Conservation (phyloP, 2,797 vertebrate genomes). For the Cetoscarus ocellatus region DNA sequence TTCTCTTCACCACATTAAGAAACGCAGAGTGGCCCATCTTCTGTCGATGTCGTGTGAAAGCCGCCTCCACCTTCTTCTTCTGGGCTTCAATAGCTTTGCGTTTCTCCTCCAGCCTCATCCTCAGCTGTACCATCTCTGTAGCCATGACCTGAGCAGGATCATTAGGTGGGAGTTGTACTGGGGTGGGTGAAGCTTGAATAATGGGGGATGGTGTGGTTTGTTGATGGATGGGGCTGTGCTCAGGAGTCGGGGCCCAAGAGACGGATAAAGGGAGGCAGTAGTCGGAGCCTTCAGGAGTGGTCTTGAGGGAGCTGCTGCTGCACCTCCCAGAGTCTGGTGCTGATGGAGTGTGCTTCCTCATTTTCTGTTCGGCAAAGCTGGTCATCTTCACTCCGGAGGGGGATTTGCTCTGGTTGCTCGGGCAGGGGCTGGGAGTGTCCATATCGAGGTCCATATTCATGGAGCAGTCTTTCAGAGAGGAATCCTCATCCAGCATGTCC, state of each 20-base stretch:
- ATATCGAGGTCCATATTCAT: constrained; percentile 95
- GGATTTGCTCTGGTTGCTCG: constrained; percentile 88
- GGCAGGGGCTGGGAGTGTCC: constrained; percentile 92
- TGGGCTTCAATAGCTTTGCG: constrained; percentile 97
- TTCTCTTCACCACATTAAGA: constrained; percentile 95
- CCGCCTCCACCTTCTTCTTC: constrained; percentile 98
- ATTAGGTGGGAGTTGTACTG: constrained; percentile 78
- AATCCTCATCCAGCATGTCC: constrained; percentile 97
- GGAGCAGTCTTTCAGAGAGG: constrained; percentile 95
- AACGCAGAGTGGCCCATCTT: constrained; percentile 97
- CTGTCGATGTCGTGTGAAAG: constrained; percentile 94
- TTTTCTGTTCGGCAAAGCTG: constrained; percentile 97
- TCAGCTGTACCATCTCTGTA: constrained; percentile 96
- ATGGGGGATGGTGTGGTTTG: constrained; percentile 44
- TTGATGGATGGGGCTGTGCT: constrained; percentile 87
- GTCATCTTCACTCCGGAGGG: constrained; percentile 93
- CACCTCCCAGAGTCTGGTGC: constrained; percentile 84
- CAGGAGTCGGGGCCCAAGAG: constrained; percentile 92
- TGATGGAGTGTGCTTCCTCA: constrained; percentile 89
- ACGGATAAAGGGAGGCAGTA: constrained; percentile 91
- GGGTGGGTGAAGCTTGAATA: constrained; percentile 38
- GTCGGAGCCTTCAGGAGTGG: constrained; percentile 94
- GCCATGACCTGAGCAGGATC: constrained; percentile 96
- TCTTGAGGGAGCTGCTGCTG: constrained; percentile 92
- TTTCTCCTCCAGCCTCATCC: constrained; percentile 97